phyloP scores from a whole-genome alignment of 1,140 invertebrate genomes.

The Anadara kagoshimensis region DNA sequence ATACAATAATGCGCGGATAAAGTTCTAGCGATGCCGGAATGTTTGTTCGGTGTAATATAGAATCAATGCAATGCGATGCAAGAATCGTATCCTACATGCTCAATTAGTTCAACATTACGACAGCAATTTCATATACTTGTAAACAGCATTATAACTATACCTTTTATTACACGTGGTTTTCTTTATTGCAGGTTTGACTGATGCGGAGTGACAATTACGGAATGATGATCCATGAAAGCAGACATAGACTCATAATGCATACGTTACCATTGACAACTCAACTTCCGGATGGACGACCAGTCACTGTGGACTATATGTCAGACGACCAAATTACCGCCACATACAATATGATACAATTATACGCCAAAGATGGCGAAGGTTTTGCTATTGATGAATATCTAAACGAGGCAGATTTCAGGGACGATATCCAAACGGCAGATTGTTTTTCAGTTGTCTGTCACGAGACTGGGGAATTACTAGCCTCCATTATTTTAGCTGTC shows the following conservation, averaged over 20 bases:
- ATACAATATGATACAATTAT: slow-evolving; percentile 44
- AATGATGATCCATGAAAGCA: slow-evolving; percentile 26
- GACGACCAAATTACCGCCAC: slow-evolving; percentile 44
- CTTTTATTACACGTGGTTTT: too few relatives aligned
- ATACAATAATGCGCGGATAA: too few relatives aligned
- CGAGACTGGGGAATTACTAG: slow-evolving; percentile 42
- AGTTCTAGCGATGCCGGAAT: too few relatives aligned
- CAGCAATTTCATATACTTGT: too few relatives aligned
- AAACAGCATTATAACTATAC: too few relatives aligned
- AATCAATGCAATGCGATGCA: too few relatives aligned
- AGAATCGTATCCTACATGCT: too few relatives aligned
- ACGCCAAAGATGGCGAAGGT: slow-evolving; percentile 43
- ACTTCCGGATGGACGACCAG: slow-evolving; percentile 39
- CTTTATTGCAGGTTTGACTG: too few relatives aligned
- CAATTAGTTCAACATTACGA: too few relatives aligned
- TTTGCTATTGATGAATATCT: slow-evolving; percentile 55
- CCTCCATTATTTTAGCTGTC: slow-evolving; percentile 42
- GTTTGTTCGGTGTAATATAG: too few relatives aligned
- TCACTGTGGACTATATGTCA: slow-evolving; percentile 44
- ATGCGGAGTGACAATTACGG: background rate
- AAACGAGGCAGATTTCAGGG: slow-evolving; percentile 49
- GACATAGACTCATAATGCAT: slow-evolving; percentile 13
- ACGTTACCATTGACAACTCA: slow-evolving; percentile 37
- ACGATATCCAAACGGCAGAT: slow-evolving; percentile 43
- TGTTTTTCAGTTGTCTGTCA: slow-evolving; percentile 42